A percentile compares a stretch with the other conserved stretches of the same genome.
phyloP scores from a whole-genome alignment of 1,140 invertebrate species.

The Brachionus koreanus region DNA sequence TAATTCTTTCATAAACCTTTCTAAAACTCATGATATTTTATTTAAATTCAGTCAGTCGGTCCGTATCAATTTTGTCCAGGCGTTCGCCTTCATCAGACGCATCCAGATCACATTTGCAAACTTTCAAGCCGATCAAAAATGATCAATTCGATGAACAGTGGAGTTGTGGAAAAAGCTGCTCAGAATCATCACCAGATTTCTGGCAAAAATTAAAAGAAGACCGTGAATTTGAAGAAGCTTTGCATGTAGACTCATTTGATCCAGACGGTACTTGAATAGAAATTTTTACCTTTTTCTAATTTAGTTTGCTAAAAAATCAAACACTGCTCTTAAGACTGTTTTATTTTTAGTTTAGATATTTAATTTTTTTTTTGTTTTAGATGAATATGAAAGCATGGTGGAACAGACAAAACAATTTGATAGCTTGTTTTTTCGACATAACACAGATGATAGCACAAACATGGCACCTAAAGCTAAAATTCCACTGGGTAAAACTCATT shows the following conservation, averaged over 20 bases:
- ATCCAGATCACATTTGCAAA: neutral
- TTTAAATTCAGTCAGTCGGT: constrained; percentile 38
- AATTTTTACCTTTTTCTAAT: neutral
- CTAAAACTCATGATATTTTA: neutral
- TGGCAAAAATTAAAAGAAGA: neutral
- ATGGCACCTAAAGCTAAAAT: neutral
- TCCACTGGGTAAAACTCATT: neutral
- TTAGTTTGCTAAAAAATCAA: neutral
- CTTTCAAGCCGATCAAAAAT: constrained; percentile 2
- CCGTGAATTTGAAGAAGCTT: neutral
- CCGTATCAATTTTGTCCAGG: constrained; percentile 20
- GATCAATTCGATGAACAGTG: neutral
- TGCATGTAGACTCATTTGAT: neutral
- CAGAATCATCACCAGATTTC: neutral
- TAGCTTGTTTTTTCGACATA: neutral
- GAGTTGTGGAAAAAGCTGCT: neutral
- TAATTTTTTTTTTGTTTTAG: neutral
- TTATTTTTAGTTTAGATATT: neutral
- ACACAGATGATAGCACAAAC: neutral
- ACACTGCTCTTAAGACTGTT: neutral
- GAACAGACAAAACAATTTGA: constrained; percentile 20
- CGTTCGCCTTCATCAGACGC: neutral
- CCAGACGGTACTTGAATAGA: constrained; percentile 18
- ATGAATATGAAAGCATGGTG: constrained; percentile 42
- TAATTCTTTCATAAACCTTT: neutral